These are phyloP conservation scores for Laupala kohalensis DNA, from an alignment of 1,140 invertebrate species.

Conservation along the genomic window DNA sequence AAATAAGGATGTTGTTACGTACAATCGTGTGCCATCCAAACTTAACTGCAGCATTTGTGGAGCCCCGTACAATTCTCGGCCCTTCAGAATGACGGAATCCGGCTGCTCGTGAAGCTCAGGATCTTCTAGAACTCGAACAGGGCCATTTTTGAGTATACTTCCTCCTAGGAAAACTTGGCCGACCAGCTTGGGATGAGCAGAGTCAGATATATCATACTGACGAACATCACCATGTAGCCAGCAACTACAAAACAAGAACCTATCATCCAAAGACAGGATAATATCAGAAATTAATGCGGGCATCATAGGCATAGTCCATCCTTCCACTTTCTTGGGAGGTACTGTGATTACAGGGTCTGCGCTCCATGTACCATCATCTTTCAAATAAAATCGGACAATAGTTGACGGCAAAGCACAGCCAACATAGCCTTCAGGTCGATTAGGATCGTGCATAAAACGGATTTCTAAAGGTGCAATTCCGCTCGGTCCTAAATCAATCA, in stretches of 20 bases:
- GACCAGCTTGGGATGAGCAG: slow-evolving; percentile 63
- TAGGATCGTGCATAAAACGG: slow-evolving; percentile 86
- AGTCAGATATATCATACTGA: slow-evolving; percentile 86
- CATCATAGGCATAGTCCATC: slow-evolving; percentile 49
- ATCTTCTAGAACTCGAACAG: slow-evolving; percentile 63
- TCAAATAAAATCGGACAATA: slow-evolving; percentile 57
- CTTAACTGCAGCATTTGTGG: slow-evolving; percentile 96
- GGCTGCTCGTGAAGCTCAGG: slow-evolving; percentile 53
- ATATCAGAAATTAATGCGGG: slow-evolving; percentile 58
- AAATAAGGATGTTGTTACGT: slow-evolving; percentile 82
- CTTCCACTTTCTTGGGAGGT: slow-evolving; percentile 56
- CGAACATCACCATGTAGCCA: slow-evolving; percentile 91
- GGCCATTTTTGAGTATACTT: slow-evolving; percentile 51
- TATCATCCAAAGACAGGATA: slow-evolving; percentile 86
- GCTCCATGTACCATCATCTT: slow-evolving; percentile 48
- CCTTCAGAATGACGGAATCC: slow-evolving; percentile 59
- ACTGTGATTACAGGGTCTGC: slow-evolving; percentile 69
- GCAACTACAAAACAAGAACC: slow-evolving; percentile 79
- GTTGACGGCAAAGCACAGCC: slow-evolving; percentile 66
- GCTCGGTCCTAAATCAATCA: slow-evolving; percentile 68
- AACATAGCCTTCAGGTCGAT: slow-evolving; percentile 63
- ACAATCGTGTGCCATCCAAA: slow-evolving; percentile 85
- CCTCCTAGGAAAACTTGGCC: slow-evolving; percentile 83
- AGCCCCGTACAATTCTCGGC: slow-evolving; percentile 60
- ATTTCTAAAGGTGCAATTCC: slow-evolving; percentile 85